Evolutionary conservation across 2,113 vertebrate species (phyloP).

Genomic region (Callithrix jacchus): DNA sequence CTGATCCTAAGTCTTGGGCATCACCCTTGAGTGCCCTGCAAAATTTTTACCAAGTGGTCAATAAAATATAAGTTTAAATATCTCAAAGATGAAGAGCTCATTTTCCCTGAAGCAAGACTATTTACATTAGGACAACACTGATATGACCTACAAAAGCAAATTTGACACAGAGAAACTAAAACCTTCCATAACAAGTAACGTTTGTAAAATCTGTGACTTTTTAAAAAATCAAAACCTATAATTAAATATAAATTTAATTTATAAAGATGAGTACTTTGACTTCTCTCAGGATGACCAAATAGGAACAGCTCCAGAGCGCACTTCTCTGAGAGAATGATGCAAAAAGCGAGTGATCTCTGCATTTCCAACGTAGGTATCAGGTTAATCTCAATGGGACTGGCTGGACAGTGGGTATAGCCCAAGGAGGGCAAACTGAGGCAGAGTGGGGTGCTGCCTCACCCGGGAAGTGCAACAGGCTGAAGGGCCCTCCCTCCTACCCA

Average conservation of each 20-base stretch:
- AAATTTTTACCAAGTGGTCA: not conserved
- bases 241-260: not conserved
- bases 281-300: too few species aligned
- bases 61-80: not conserved
- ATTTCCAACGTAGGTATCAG: too few species aligned
- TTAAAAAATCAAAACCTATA: not conserved
- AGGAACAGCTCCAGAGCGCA: too few species aligned
- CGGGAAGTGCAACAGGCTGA: too few species aligned
- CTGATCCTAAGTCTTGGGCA: not conserved
- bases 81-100: not conserved
- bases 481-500: too few species aligned
- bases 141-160: not conserved
- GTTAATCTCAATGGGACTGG: too few species aligned
- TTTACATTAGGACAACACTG: not conserved
- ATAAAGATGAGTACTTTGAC: not conserved
- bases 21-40: not conserved
- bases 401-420: too few species aligned
- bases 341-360: too few species aligned
- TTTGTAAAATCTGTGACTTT: not conserved
- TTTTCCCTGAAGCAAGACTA: not conserved
- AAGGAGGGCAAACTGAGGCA: too few species aligned
- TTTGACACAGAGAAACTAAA: not conserved
- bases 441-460: too few species aligned
- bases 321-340: too few species aligned
- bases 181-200: not conserved